phyloP scores from a whole-genome alignment of 2,113 vertebrate species.

The Serilophus lunatus region DNA sequence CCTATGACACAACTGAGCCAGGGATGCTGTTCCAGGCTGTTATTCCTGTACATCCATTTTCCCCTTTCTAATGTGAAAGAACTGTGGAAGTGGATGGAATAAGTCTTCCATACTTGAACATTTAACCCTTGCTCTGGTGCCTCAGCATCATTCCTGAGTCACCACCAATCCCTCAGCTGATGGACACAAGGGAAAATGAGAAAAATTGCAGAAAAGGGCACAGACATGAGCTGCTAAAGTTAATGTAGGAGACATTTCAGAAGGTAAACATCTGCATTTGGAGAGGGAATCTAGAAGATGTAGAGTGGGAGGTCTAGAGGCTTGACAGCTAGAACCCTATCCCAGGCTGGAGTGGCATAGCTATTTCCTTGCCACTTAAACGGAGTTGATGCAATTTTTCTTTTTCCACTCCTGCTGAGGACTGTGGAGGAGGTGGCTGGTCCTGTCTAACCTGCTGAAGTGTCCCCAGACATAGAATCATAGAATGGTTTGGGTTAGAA shows the following conservation, averaged over 20 bases:
- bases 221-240: background rate
- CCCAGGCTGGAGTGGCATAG: background rate
- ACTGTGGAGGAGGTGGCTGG: background rate
- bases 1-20: background rate
- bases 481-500: background rate
- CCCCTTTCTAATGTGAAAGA: background rate
- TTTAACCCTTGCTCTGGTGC: background rate
- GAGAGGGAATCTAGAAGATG: background rate
- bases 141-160: background rate
- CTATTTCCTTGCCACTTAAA: background rate
- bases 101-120: background rate
- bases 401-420: background rate
- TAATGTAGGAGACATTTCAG: background rate
- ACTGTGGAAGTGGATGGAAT: background rate
- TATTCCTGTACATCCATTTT: background rate
- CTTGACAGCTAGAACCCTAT: rapidly evolving
- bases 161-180: background rate
- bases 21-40: background rate
- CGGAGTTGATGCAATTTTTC: background rate
- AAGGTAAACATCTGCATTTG: background rate
- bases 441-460: background rate
- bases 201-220: background rate
- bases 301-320: background rate
- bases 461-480: background rate
- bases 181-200: background rate